Evolutionary conservation across 2,113 vertebrate species (phyloP).

Genomic region (Macaca fascicularis): DNA sequence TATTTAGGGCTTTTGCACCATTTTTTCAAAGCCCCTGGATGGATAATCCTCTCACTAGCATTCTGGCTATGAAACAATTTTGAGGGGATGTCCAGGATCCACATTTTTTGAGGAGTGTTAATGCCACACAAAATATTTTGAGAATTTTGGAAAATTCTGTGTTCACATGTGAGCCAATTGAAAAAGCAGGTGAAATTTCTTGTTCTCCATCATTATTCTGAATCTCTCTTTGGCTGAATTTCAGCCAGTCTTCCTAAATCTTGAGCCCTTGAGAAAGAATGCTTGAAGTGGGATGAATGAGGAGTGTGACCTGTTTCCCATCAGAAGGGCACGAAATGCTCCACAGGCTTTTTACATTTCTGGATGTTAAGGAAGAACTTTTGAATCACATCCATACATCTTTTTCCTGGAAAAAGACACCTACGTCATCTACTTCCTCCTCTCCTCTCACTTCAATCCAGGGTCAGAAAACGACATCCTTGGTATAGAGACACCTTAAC

Average conservation of each 20-base stretch:
- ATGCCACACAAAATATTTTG: constrained; percentile 12
- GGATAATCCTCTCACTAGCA: not conserved
- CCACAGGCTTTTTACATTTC: not conserved
- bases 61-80: constrained; percentile 28
- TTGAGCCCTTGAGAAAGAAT: not conserved
- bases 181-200: constrained; percentile 42
- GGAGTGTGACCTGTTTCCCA: not conserved
- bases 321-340: not conserved
- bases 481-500: not conserved
- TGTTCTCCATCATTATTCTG: not conserved
- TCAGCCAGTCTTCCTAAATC: not conserved
- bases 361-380: not conserved
- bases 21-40: not conserved
- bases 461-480: not conserved
- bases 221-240: not conserved
- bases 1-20: not conserved
- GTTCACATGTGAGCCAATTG: not conserved
- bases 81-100: not conserved
- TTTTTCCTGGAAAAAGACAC: not conserved
- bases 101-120: not conserved
- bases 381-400: not conserved
- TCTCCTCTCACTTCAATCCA: not conserved
- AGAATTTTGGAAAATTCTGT: constrained; percentile 26
- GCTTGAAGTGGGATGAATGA: not conserved
- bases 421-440: not conserved